phyloP scores from a whole-genome alignment of 2,113 vertebrate genomes.

The Chionodraco myersi region DNA sequence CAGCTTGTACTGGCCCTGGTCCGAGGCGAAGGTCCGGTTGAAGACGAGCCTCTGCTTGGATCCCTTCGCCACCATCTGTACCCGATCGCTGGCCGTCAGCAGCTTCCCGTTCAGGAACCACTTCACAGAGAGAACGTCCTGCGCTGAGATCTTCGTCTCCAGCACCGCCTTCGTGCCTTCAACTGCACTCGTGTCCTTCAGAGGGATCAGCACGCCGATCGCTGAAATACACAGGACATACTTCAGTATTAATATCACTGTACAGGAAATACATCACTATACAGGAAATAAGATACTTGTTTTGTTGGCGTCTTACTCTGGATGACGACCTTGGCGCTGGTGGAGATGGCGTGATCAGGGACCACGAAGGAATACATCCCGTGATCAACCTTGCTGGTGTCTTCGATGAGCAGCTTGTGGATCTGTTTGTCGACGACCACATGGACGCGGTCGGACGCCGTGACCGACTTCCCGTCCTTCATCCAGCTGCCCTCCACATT shows the following conservation, averaged over 20 bases:
- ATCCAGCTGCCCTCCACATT: conserved; percentile 94
- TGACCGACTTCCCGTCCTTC: conserved; percentile 88
- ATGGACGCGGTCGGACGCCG: conserved; percentile 90
- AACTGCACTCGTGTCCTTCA: conserved; percentile 89
- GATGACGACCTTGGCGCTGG: conserved; percentile 87
- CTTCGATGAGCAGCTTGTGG: conserved; percentile 95
- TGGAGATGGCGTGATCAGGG: conserved; percentile 89
- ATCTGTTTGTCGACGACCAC: conserved; percentile 92
- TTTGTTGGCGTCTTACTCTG: conserved; percentile 86
- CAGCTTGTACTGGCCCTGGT: conserved; percentile 91
- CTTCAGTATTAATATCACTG: no score
- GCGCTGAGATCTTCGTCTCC: conserved; percentile 95
- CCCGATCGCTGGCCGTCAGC: conserved; percentile 87
- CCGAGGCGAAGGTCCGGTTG: conserved; percentile 89
- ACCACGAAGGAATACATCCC: conserved; percentile 91
- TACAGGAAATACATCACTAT: no score
- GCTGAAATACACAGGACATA: conserved; percentile 78
- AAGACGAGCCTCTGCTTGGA: conserved; percentile 94
- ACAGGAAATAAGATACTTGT: no score
- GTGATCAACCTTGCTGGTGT: conserved; percentile 89
- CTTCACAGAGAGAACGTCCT: conserved; percentile 92
- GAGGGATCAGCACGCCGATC: conserved; percentile 88
- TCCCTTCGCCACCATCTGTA: conserved; percentile 94
- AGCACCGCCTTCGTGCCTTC: conserved; percentile 97
- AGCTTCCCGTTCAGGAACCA: conserved; percentile 91